Evolutionary conservation across 2,113 vertebrate genomes (phyloP), one percentile per base, ranked within the genome.

Genomic region (Planiliza haematocheilus): DNA sequence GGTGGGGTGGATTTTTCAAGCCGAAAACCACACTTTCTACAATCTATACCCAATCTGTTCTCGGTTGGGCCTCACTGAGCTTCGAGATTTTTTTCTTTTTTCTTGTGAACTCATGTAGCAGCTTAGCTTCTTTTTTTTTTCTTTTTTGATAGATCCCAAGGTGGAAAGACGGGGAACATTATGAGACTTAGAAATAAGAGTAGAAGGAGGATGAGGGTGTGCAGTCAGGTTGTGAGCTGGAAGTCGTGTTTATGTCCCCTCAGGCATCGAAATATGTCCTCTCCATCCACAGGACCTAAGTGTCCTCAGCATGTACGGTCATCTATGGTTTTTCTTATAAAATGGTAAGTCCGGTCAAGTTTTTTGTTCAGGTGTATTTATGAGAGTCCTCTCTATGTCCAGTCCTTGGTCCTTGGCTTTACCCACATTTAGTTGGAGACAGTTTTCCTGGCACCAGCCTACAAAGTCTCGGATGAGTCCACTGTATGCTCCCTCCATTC

Each of bases 11-110:
- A 48, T 70, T 72, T 49, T 59, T 55, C 70, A 65, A 52, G 66
- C 46, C 67, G 39, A 80, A n/a, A 82, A 72, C 63, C 17, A 59
- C 72, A 68, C 52, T 8, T 37, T 75, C 21, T 50, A 53, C 58
- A 81, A 83, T 78, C 62, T 53, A 57, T 57, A 77, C 48, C 39
- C 72, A 82, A 80, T 88, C 72, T 74, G 34, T 36, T 80, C 61
- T 80, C 36, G 37, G 68, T 48, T 42, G n/a, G 60, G 52, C 52
- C 70, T 73, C 63, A 34, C 50, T 78, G 70, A 66, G 13, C 72
- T 73, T 63, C 7, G 1, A 63, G 76, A 39, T 36, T 49, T 58
- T 17, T 10, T 60, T 36, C 51, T 20, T 18, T 1, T 56, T 2
- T 24, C 24, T 30, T 30, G 24, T 30, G 24, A 30, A 30, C 24